Conservation (phyloP, 2,797 vertebrate genomes). For the Lagodon rhomboides region DNA sequence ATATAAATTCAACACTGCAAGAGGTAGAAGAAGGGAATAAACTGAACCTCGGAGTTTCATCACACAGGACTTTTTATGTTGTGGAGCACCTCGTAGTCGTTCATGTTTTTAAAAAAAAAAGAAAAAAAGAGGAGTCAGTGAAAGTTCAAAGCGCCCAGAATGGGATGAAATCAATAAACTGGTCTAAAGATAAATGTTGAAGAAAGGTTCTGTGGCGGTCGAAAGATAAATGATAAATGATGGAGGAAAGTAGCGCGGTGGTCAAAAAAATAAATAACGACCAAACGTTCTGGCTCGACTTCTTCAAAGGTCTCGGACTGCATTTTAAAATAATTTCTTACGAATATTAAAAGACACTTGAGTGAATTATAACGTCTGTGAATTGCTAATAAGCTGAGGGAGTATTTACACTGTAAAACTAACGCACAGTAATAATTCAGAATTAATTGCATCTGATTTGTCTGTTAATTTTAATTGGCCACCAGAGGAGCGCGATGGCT, state of each 20-base stretch:
- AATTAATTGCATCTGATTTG: constrained; percentile 56
- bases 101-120: background rate
- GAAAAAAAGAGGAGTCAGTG: too few relatives aligned
- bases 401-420: constrained; percentile 50
- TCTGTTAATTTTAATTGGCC: constrained; percentile 67
- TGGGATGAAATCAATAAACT: too few relatives aligned
- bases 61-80: too few relatives aligned
- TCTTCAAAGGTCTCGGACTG: background rate
- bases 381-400: constrained; percentile 61
- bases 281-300: background rate
- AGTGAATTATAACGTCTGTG: constrained; percentile 38
- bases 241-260: fast-evolving
- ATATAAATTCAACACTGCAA: background rate
- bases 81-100: background rate
- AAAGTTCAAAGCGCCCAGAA: background rate
- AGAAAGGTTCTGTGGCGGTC: too few relatives aligned
- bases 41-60: background rate
- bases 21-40: background rate
- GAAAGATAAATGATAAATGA: background rate
- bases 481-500: constrained; percentile 48
- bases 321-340: background rate
- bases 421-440: constrained; percentile 52
- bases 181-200: background rate
- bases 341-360: constrained; percentile 33
- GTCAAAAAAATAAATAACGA: background rate